Percentiles rank a stretch among this genome's conserved stretches.
Conservation (phyloP, 2,797 vertebrate genomes). For the Yasuhikotakia modesta region DNA sequence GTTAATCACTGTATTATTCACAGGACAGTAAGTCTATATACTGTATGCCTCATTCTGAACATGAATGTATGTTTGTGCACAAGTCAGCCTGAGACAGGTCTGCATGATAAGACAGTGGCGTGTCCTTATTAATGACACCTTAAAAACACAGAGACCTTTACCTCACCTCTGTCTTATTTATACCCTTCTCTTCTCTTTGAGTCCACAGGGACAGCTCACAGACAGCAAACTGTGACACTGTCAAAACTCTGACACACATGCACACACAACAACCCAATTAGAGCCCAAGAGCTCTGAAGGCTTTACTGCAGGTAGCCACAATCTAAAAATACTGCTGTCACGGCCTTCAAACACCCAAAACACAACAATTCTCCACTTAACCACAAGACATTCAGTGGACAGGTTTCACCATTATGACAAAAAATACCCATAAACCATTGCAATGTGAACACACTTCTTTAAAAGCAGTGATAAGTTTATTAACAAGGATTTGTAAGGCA, state of each 20-base stretch:
- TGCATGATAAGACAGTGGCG: slow-evolving; percentile 13
- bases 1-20: too few relatives aligned
- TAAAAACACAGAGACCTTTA: slow-evolving; percentile 16
- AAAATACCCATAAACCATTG: background rate
- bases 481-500: background rate
- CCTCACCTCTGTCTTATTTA: background rate
- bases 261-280: slow-evolving; percentile 52
- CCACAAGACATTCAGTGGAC: background rate
- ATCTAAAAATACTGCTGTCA: slow-evolving; percentile 31
- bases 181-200: slow-evolving; percentile 3
- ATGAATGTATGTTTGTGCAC: slow-evolving; percentile 20
- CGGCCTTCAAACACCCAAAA: slow-evolving; percentile 25
- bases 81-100: slow-evolving; percentile 9
- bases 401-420: slow-evolving; percentile 7
- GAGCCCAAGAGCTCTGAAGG: slow-evolving; percentile 33
- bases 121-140: slow-evolving; percentile 19
- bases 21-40: background rate
- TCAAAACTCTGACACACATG: slow-evolving; percentile 32
- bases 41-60: background rate
- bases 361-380: slow-evolving; percentile 26
- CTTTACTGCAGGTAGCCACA: slow-evolving; percentile 28
- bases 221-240: slow-evolving; percentile 31
- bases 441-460: background rate
- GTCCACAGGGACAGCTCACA: slow-evolving; percentile 27
- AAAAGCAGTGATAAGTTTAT: background rate